Evolutionary conservation across 2,888 invertebrate genomes (phyloP), one percentile per base, ranked within the genome.

Genomic region (Fragum fragum): DNA sequence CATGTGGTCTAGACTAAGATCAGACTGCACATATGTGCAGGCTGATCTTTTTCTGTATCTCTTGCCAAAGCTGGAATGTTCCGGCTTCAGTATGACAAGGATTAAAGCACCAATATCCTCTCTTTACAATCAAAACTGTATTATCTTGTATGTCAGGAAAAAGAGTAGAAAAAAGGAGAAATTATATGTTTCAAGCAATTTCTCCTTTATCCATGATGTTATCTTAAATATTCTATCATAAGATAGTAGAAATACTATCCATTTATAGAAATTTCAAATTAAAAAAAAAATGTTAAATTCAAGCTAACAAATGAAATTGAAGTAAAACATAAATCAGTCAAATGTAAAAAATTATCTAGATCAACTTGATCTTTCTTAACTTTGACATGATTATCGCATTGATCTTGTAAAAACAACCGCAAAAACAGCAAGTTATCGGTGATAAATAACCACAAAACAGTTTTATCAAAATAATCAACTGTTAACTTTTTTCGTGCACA

Each of bases 361-460:
- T n/a, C 28, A n/a, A 32, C 61, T 61, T 61, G 14, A 61, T 61
- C 61, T 61, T 29, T 29, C 29, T 61, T 16, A n/a, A n/a, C n/a
- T 32, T 32, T 61, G 61, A 61, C 61, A 61, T 32, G 28, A 28
- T 14, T 61, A 61, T 61, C 61, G 18, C 18, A 9, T n/a, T 61
- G 61, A 61, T 61, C 61, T 61, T 29, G 32, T 6, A 47, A 61
- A 61, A 61, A 29, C 32, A 32, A 32, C 29, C 16, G 36, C 26
- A 61, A 61, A 61, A 61, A 61, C 18, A 32, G 14, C 29, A 18
- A 28, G 14, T 61, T 29, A 32, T 32, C 14, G 61, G 29, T 61
- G 32, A 61, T 61, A 61, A 61, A 61, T 32, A 61, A 32, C 61
- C 61, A 32, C 14, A 29, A 61, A 61, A 32, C 61, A 61, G n/a